Conservation (phyloP, 2,888 invertebrate species). For the Tipula unca region DNA sequence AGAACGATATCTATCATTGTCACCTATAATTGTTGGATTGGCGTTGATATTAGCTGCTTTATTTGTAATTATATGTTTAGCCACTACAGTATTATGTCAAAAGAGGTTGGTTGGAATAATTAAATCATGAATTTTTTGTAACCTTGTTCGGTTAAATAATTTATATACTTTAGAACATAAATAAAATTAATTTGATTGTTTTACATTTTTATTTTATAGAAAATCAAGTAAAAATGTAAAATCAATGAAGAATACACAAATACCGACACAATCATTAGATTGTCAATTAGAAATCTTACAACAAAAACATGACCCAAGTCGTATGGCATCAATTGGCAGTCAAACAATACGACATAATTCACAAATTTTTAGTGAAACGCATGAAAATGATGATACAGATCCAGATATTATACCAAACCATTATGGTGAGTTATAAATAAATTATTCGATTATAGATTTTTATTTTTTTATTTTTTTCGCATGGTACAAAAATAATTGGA, state of each 20-base stretch:
- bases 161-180: not conserved
- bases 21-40: slow-evolving; percentile 66
- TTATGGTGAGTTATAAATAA: slow-evolving; percentile 55
- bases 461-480: not conserved
- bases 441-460: not conserved
- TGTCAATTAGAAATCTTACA: slow-evolving; percentile 42
- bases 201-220: slow-evolving; percentile 27
- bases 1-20: slow-evolving; percentile 55
- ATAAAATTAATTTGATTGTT: not conserved
- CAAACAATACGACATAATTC: slow-evolving; percentile 40
- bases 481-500: not conserved
- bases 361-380: slow-evolving; percentile 38
- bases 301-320: slow-evolving; percentile 35
- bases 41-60: slow-evolving; percentile 68
- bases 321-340: slow-evolving; percentile 26
- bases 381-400: slow-evolving; percentile 56
- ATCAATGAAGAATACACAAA: slow-evolving; percentile 42
- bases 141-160: not conserved
- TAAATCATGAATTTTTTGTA: not conserved
- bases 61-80: slow-evolving; percentile 67
- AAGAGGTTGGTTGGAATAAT: slow-evolving; percentile 41
- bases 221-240: slow-evolving; percentile 41
- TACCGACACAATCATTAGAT: slow-evolving; percentile 40
- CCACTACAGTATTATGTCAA: slow-evolving; percentile 62
- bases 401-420: slow-evolving; percentile 83